Conservation (phyloP, 1,140 invertebrate species). For the Heliconius hewitsoni region DNA sequence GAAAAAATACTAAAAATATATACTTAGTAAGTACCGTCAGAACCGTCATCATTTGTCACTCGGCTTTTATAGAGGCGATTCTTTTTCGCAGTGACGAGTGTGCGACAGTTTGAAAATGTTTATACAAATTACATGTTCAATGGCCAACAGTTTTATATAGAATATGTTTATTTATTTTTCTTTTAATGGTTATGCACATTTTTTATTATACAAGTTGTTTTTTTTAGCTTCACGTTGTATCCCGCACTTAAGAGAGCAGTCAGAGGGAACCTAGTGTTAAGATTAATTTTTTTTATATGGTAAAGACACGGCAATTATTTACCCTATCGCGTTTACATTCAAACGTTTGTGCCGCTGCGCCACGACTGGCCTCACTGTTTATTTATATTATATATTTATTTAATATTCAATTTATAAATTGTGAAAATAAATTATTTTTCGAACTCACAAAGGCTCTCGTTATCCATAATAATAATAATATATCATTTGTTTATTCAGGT, state of each 20-base stretch:
- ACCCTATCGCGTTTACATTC: no score
- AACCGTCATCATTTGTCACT: conserved; percentile 11
- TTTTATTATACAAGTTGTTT: no score
- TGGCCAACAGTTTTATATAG: not conserved
- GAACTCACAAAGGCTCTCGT: not conserved
- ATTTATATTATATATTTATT: no score
- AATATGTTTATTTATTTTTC: not conserved
- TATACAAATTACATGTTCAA: not conserved
- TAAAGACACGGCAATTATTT: no score
- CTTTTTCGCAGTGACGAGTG: not conserved
- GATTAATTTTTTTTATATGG: no score
- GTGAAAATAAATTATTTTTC: not conserved
- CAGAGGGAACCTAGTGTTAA: no score
- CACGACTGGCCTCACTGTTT: no score
- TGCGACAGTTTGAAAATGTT: not conserved
- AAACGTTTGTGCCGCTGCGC: no score
- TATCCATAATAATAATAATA: not conserved
- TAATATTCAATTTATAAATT: no score
- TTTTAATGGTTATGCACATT: not conserved
- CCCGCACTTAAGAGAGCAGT: no score
- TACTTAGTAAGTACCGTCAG: not conserved
- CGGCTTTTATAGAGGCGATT: not conserved
- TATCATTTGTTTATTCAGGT: conserved; percentile 3
- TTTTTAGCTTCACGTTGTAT: no score
- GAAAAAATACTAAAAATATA: no score